Evolutionary conservation across 1,140 invertebrate genomes (phyloP).

Genomic region (Magallana ariakensis): DNA sequence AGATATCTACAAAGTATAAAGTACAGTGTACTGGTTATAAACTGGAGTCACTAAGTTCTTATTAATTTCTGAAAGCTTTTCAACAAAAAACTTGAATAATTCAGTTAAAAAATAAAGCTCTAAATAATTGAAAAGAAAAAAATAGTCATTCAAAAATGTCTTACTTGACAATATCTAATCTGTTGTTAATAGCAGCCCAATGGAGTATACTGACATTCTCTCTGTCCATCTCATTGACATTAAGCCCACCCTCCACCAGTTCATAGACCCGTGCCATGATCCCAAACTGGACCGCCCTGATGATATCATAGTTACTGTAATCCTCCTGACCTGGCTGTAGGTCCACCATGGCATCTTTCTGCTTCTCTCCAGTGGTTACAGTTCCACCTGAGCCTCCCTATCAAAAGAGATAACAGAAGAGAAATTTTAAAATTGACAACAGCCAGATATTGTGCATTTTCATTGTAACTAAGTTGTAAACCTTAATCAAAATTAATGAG

Average conservation of each 20-base stretch:
- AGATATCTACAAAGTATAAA: slow-evolving; percentile 83
- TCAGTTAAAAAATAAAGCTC: no score
- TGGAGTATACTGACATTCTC: slow-evolving; percentile 90
- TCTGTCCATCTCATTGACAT: slow-evolving; percentile 79
- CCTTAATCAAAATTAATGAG: no score
- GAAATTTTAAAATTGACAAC: no score
- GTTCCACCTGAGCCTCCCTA: background rate
- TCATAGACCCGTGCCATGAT: slow-evolving; percentile 90
- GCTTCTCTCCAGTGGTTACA: background rate
- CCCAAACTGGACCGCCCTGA: slow-evolving; percentile 96
- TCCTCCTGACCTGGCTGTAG: slow-evolving; percentile 82
- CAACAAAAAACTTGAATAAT: no score
- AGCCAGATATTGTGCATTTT: no score
- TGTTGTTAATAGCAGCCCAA: slow-evolving; percentile 99
- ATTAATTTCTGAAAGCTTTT: no score
- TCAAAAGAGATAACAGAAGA: background rate
- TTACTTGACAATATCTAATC: slow-evolving; percentile 89
- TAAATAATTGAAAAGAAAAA: no score
- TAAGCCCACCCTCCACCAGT: slow-evolving; percentile 89
- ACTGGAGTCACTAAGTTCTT: background rate
- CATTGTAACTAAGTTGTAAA: no score
- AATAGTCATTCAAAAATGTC: background rate
- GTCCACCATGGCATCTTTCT: background rate
- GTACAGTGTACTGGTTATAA: background rate
- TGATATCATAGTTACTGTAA: slow-evolving; percentile 92